Conservation (phyloP, 23 tunicate genomes). For the Trididemnum clinides region DNA sequence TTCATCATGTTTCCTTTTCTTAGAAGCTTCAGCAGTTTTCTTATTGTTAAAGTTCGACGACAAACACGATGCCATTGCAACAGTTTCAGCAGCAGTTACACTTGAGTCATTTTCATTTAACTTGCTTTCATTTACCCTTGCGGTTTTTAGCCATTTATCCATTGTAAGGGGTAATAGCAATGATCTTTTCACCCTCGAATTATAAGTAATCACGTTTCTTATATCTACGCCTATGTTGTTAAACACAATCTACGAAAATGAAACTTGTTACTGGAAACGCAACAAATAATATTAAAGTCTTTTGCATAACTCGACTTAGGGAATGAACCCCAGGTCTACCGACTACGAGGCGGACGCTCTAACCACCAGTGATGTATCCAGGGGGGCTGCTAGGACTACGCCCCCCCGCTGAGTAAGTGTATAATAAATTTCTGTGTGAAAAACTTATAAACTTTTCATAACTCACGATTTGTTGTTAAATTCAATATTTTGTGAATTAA, state of each 20-base stretch:
- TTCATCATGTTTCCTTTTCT: constrained; percentile 22
- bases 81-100: constrained; percentile 1
- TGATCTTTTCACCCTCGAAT: constrained; percentile 26
- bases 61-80: constrained; percentile 15
- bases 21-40: constrained; percentile 33
- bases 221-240: constrained; percentile 23
- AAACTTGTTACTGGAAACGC: constrained; percentile 30
- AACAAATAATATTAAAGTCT: too few species aligned
- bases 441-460: too few species aligned
- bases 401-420: too few species aligned
- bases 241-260: constrained; percentile 31
- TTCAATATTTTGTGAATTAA: too few species aligned
- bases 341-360: too few species aligned
- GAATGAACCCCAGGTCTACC: too few species aligned
- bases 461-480: too few species aligned
- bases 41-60: constrained; percentile 31
- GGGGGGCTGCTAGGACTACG: too few species aligned
- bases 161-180: constrained; percentile 23
- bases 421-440: too few species aligned
- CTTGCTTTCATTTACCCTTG: constrained; percentile 28
- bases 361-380: too few species aligned
- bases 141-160: constrained; percentile 23
- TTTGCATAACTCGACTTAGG: too few species aligned
- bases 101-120: constrained; percentile 21
- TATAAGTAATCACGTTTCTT: constrained; percentile 18